phyloP scores from a whole-genome alignment of 1,140 invertebrate species.

The Plutomurus gul region DNA sequence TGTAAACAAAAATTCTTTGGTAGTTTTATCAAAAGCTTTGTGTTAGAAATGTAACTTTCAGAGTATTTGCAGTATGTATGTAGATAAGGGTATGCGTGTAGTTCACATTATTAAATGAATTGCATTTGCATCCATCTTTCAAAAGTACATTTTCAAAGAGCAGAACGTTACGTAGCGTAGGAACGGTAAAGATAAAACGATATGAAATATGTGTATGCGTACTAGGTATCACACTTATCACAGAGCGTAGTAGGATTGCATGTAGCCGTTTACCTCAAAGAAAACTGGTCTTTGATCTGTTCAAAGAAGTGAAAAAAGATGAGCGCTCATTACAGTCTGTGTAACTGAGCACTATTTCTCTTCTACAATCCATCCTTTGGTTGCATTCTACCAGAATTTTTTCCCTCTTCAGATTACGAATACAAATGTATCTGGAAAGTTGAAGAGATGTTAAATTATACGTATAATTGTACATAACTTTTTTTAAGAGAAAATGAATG shows the following conservation, averaged over 20 bases:
- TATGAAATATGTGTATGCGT: background rate
- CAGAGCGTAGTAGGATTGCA: background rate
- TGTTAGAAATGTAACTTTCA: too few relatives aligned
- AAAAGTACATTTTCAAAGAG: conserved; percentile 12
- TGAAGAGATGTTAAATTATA: background rate
- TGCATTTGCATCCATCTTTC: background rate
- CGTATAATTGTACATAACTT: background rate
- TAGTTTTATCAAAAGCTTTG: too few relatives aligned
- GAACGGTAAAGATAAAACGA: conserved; percentile 19
- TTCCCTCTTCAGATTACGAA: background rate
- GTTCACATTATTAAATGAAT: too few relatives aligned
- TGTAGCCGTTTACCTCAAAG: background rate
- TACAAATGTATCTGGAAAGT: background rate
- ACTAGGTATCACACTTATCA: background rate
- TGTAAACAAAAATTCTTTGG: too few relatives aligned
- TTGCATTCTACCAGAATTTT: conserved; percentile 16
- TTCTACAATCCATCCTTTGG: background rate
- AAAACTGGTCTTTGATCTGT: background rate
- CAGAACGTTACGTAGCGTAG: background rate
- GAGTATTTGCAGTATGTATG: too few relatives aligned
- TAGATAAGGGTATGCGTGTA: too few relatives aligned
- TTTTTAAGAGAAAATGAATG: background rate
- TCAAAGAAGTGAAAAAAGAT: conserved; percentile 13
- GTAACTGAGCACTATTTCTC: background rate
- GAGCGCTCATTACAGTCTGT: background rate